Base-by-base conservation (phyloP, 2,113 vertebrate genomes). In the Atrichornis clamosus region DNA sequence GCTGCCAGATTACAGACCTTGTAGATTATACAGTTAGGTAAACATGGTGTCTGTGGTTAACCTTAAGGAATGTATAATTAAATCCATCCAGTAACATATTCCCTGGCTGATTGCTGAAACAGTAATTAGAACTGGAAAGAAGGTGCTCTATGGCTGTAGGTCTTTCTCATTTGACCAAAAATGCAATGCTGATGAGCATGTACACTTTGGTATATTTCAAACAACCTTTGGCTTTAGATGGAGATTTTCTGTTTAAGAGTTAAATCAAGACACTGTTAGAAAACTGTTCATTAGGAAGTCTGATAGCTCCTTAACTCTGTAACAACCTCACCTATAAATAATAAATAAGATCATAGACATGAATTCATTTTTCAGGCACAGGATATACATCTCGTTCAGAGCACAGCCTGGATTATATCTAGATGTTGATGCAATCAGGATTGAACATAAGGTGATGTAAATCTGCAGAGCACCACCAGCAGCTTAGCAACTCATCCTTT, bases 331-430 rank as follows among this genome's bases (percentile, higher is more conserved):
- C 9, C 4, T 74, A 53, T 11, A 83, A 78, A 46, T 59, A 22
- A 20, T 26, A 53, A 47, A 24, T 41, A 56, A 80, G 11, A 28
- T 23, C 1, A 3, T 6, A 68, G 9, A 2, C 7, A 17, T 32
- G 4, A 49, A 9, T 37, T 75, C 22, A 27, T 16, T 46, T 84
- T 33, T 46, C 16, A 42, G 20, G 16, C 20, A 53, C 15, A 35
- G 24, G 11, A 44, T 35, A 26, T 28, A 10, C 15, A 47, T 44
- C 1, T 16, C 33, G 52, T 44, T n/a, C 32, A 28, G 22, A 62
- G 14, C 0, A 0, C 6, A 16, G 3, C 8, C 33, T 56, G 22
- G 21, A 19, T 44, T 32, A 44, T 16, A 37, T 18, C 8, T 47
- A 23, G 28, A 19, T 33, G 4, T 18, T 56, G 46, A 41, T 64